Conservation (phyloP, 2,113 vertebrate species). For the Pedetes capensis region DNA sequence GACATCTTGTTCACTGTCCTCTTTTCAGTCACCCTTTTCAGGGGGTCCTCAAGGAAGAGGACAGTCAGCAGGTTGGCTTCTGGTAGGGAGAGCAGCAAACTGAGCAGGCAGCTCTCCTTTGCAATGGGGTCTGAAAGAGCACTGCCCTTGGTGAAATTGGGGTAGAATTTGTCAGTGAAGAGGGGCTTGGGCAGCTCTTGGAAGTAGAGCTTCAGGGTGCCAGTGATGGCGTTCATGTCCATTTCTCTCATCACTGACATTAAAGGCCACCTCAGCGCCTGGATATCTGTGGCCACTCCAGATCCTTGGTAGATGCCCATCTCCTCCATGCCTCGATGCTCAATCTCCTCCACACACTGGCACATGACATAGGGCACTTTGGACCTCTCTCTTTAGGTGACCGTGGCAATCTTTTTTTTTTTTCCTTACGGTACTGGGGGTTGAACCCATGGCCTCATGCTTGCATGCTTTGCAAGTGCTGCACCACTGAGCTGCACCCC, state of each 20-base stretch:
- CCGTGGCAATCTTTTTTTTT: too few species aligned
- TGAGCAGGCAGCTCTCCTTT: slow-evolving; percentile 99
- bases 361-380: slow-evolving; percentile 99
- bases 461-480: too few species aligned
- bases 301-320: slow-evolving; percentile 99
- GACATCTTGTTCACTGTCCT: slow-evolving; percentile 98
- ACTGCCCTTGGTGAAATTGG: slow-evolving; percentile 96
- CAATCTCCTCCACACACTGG: slow-evolving; percentile 98
- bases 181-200: slow-evolving; percentile 96
- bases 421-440: too few species aligned
- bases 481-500: too few species aligned
- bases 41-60: slow-evolving; percentile 96
- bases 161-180: slow-evolving; percentile 96
- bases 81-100: slow-evolving; percentile 94
- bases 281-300: slow-evolving; percentile 97
- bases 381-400: slow-evolving; percentile 95
- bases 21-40: slow-evolving; percentile 97
- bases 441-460: too few species aligned
- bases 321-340: slow-evolving; percentile 97
- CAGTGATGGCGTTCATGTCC: slow-evolving; percentile 98
- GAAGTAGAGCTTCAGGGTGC: slow-evolving; percentile 97
- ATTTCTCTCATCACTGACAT: slow-evolving; percentile 99
- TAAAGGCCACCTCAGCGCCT: slow-evolving; percentile 95
- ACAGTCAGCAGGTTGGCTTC: slow-evolving; percentile 98
- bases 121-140: slow-evolving; percentile 97